phyloP scores from a whole-genome alignment of 1,140 invertebrate genomes.

The Ooceraea biroi region DNA sequence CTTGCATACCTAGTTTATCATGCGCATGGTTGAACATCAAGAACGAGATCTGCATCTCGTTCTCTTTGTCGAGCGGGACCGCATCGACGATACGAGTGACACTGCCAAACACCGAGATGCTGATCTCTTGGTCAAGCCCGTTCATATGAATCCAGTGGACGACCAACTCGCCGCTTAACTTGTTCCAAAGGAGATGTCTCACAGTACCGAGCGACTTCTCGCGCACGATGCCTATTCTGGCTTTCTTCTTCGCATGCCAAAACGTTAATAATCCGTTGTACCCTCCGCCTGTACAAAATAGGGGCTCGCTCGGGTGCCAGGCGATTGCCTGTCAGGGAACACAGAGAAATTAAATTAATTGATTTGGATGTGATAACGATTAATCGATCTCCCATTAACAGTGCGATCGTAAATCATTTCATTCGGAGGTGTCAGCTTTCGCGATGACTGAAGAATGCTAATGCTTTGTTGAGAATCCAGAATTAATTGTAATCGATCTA shows the following conservation, averaged over 20 bases:
- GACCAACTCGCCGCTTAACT: conserved; percentile 78
- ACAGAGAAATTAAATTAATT: too few relatives aligned
- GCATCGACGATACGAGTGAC: conserved; percentile 77
- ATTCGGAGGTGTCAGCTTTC: background rate
- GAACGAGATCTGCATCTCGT: conserved; percentile 43
- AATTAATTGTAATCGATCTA: conserved; percentile 15
- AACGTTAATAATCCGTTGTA: conserved; percentile 73
- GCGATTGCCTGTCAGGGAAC: conserved; percentile 71
- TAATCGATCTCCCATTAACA: background rate
- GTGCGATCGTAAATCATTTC: background rate
- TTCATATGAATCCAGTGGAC: conserved; percentile 77
- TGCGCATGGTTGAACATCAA: conserved; percentile 75
- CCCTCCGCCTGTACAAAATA: conserved; percentile 77
- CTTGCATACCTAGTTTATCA: conserved; percentile 72
- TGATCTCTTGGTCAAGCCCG: conserved; percentile 22
- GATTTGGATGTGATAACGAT: background rate
- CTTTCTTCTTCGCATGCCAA: conserved; percentile 74
- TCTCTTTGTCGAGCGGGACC: conserved; percentile 57
- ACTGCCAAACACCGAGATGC: conserved; percentile 72
- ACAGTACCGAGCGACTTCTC: conserved; percentile 69
- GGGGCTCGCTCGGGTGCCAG: conserved; percentile 77
- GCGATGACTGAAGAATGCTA: background rate
- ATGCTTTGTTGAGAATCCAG: background rate
- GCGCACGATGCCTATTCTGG: conserved; percentile 57
- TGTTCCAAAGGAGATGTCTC: conserved; percentile 78